These are phyloP conservation scores for Apodemia hepburni DNA, from an alignment of 2,888 invertebrate genomes.

Conservation along the genomic window DNA sequence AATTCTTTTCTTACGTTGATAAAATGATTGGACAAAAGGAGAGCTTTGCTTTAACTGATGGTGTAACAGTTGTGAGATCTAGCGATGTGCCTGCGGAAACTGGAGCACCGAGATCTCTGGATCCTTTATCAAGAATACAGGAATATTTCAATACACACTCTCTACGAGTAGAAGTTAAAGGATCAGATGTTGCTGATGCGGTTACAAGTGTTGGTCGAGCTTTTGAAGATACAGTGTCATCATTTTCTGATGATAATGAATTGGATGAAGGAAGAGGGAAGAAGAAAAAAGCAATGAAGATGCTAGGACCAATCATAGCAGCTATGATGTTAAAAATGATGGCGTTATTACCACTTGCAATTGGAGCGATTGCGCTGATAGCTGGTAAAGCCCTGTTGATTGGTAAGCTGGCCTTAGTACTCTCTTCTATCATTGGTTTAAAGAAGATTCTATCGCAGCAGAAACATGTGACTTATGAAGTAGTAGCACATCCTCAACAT, in stretches of 20 bases:
- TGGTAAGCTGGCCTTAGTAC: slow-evolving; percentile 91
- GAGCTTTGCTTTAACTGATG: slow-evolving; percentile 88
- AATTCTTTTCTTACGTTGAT: slow-evolving; percentile 92
- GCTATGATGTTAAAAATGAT: slow-evolving; percentile 89
- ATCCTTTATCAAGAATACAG: slow-evolving; percentile 85
- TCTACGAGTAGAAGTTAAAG: slow-evolving; percentile 91
- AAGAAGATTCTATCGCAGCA: slow-evolving; percentile 90
- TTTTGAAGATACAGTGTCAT: slow-evolving; percentile 86
- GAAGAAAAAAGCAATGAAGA: slow-evolving; percentile 90
- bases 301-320: slow-evolving; percentile 88
- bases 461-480: slow-evolving; percentile 93
- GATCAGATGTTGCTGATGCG: slow-evolving; percentile 89
- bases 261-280: slow-evolving; percentile 88
- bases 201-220: slow-evolving; percentile 90
- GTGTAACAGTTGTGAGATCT: slow-evolving; percentile 90
- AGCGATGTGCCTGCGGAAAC: slow-evolving; percentile 84
- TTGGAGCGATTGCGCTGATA: slow-evolving; percentile 91
- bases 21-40: slow-evolving; percentile 91
- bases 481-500: slow-evolving; percentile 92
- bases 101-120: slow-evolving; percentile 88
- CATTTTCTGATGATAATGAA: slow-evolving; percentile 81
- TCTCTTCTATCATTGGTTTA: slow-evolving; percentile 90
- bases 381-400: slow-evolving; percentile 92
- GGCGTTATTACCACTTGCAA: slow-evolving; percentile 87
- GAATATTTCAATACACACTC: slow-evolving; percentile 90